Base-by-base conservation (phyloP, 2,113 vertebrate genomes). In the Zeus faber region DNA sequence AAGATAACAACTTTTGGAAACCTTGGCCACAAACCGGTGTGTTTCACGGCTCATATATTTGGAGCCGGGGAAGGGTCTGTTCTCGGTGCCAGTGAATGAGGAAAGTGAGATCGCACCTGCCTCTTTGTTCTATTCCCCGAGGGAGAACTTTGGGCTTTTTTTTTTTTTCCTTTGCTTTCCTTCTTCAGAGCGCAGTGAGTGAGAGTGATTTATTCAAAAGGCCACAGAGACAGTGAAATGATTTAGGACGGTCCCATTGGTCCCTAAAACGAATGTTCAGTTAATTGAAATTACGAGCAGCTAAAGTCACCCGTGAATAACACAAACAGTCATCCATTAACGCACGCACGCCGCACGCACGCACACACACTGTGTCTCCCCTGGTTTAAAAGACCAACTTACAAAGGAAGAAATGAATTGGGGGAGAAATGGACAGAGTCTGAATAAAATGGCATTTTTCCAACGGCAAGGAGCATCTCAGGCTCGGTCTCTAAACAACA, bases 91-190 rank as follows among this genome's bases (percentile, higher is more conserved):
- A 67, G 80, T 79, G 77, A 94, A 93, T 91, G 85, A 87, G 85
- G 87, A 82, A 82, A 87, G 91, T n/a, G 91, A 92, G 87, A 87
- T 87, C 90, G 91, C 93, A 96, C 94, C 94, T 95, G 93, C 90
- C 90, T 91, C 89, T 96, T 92, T 88, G 90, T 92, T 91, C 87
- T 63, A 62, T 40, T 52, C 82, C 90, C 89, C 81, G 86, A 89
- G 91, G 91, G 90, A 90, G 88, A 89, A 85, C 85, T 92, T 87
- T 91, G 13, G 5, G 9, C 33, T 13, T 37, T 14, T n/a, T n/a
- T n/a, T n/a, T n/a, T n/a, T n/a, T n/a, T n/a, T n/a, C n/a, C n/a
- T n/a, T n/a, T n/a, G n/a, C n/a, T n/a, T n/a, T n/a, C n/a, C n/a
- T n/a, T n/a, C n/a, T n/a, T n/a, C n/a, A n/a, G n/a, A n/a, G n/a